A percentile compares a stretch with the other conserved stretches of the same genome.
phyloP scores from a whole-genome alignment of 2,113 vertebrate species.

The Malurus melanocephalus region DNA sequence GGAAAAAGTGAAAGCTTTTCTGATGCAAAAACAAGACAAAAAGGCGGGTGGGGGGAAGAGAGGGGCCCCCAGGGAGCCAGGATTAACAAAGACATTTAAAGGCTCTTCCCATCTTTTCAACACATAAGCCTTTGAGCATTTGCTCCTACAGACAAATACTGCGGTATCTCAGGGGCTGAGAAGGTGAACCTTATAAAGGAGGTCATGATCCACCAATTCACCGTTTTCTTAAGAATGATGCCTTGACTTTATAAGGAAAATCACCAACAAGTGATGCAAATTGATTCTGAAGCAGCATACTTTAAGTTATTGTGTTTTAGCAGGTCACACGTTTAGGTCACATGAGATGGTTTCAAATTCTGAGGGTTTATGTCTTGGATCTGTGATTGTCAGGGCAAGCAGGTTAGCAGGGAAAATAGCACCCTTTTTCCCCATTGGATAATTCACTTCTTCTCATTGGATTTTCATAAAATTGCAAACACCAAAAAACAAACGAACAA shows the following conservation, averaged over 20 bases:
- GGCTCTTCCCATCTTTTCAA: slow-evolving; percentile 88
- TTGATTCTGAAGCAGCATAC: slow-evolving; percentile 79
- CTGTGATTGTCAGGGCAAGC: slow-evolving; percentile 70
- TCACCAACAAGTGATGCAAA: slow-evolving; percentile 82
- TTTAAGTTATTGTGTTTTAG: slow-evolving; percentile 78
- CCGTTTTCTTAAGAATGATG: slow-evolving; percentile 79
- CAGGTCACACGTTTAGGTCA: slow-evolving; percentile 75
- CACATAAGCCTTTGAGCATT: slow-evolving; percentile 79
- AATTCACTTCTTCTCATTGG: neutral
- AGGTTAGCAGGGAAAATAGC: neutral
- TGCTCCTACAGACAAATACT: slow-evolving; percentile 86
- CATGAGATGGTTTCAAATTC: slow-evolving; percentile 49
- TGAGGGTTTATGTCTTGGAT: slow-evolving; percentile 69
- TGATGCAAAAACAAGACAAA: slow-evolving; percentile 84
- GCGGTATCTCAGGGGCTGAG: slow-evolving; percentile 83
- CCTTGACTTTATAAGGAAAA: slow-evolving; percentile 78
- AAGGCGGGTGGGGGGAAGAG: slow-evolving; percentile 45
- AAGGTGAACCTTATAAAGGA: slow-evolving; percentile 92
- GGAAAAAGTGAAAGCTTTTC: slow-evolving; percentile 86
- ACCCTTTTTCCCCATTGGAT: neutral
- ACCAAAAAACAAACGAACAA: neutral
- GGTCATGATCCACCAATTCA: slow-evolving; percentile 85
- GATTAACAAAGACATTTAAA: slow-evolving; percentile 95
- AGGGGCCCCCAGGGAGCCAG: slow-evolving; percentile 76
- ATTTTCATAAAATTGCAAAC: neutral